A percentile compares a stretch with the other conserved stretches of the same genome.
These are phyloP conservation scores for Myrmecophaga tridactyla DNA, from an alignment of 2,113 vertebrate genomes.

Conservation along the genomic window DNA sequence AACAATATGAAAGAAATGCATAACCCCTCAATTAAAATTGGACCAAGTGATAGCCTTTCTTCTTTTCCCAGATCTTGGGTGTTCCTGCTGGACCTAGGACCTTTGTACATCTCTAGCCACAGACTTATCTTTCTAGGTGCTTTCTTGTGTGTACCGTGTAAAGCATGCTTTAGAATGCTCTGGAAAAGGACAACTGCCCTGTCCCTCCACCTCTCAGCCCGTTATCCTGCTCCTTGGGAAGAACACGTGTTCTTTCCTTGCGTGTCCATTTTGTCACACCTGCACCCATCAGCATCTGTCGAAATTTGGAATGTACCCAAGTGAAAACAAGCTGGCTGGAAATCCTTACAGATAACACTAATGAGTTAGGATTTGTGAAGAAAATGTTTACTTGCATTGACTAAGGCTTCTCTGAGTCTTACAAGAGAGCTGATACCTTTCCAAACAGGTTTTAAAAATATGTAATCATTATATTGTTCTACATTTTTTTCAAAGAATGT, in stretches of 20 bases:
- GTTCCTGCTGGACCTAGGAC: neutral
- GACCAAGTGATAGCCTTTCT: neutral
- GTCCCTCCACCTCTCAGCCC: neutral
- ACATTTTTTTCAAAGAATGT: neutral
- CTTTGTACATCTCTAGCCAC: too few relatives aligned
- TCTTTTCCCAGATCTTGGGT: neutral
- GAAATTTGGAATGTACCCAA: neutral
- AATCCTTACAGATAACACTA: neutral
- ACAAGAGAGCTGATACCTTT: neutral
- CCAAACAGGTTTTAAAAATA: neutral
- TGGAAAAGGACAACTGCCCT: neutral
- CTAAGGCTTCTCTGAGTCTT: neutral
- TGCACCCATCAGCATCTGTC: neutral
- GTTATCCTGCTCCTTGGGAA: neutral
- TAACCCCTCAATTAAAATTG: neutral
- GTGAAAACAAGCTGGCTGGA: neutral
- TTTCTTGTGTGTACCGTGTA: neutral
- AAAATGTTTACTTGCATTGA: neutral
- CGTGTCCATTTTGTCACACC: neutral
- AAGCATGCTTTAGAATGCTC: too few relatives aligned
- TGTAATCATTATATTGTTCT: neutral
- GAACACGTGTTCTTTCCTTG: accelerated
- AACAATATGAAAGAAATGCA: neutral
- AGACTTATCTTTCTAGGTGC: neutral
- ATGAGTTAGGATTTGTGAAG: neutral